phyloP scores from a whole-genome alignment of 2,113 vertebrate species.

The Cinclus cinclus region DNA sequence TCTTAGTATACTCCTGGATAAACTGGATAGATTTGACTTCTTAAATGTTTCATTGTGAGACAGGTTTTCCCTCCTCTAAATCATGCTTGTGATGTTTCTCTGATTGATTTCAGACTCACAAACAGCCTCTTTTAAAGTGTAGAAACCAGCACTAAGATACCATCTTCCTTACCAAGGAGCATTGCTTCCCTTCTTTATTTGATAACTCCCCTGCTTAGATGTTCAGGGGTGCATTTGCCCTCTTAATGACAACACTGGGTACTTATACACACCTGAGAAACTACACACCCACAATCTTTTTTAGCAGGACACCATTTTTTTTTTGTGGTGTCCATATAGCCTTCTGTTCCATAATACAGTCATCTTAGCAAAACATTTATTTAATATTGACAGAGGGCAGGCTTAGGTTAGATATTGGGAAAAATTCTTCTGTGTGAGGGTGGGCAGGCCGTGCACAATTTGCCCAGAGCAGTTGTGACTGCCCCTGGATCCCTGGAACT shows the following conservation, averaged over 20 bases:
- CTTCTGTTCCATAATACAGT: background rate
- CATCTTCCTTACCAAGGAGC: background rate
- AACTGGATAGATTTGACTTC: background rate
- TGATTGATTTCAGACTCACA: background rate
- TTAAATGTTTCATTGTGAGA: background rate
- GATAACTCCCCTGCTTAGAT: background rate
- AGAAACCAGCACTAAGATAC: background rate
- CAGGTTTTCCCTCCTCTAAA: background rate
- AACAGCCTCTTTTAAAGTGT: background rate
- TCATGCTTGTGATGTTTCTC: background rate
- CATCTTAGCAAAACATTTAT: background rate
- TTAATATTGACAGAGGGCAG: background rate
- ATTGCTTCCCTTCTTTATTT: background rate
- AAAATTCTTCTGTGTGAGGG: accelerated
- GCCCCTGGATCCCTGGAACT: background rate
- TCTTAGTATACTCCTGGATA: background rate
- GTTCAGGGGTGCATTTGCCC: background rate
- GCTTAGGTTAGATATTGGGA: background rate
- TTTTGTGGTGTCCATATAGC: background rate
- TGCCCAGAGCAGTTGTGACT: background rate
- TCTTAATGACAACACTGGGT: accelerated
- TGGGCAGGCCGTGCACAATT: accelerated
- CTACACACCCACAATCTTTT: background rate
- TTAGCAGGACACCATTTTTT: background rate
- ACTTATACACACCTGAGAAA: background rate